These are phyloP conservation scores for Pandemis cinnamomeana DNA, from an alignment of 2,888 invertebrate species.

Conservation along the genomic window DNA sequence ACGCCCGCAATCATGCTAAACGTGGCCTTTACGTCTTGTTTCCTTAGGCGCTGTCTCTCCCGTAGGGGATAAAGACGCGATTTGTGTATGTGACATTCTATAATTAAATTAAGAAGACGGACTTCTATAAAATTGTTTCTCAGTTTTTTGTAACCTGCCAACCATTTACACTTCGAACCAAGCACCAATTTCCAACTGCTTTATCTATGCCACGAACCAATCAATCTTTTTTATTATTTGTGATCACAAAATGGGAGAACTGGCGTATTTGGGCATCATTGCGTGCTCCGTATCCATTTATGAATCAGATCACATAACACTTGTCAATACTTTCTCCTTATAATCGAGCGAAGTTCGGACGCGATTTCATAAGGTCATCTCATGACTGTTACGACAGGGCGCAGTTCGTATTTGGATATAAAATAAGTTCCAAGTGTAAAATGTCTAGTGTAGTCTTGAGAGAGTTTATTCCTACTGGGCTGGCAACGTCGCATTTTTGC, in stretches of 20 bases:
- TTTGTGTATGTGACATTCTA: too few species aligned
- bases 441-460: too few species aligned
- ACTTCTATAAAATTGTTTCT: background rate
- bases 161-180: background rate
- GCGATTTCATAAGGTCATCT: slow-evolving; percentile 49
- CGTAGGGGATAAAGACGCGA: too few species aligned
- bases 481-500: too few species aligned
- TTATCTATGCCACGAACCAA: background rate
- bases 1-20: too few species aligned
- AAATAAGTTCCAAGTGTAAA: too few species aligned
- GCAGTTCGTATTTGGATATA: background rate
- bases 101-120: too few species aligned
- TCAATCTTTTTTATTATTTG: background rate
- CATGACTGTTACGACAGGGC: background rate
- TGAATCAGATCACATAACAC: slow-evolving; percentile 64
- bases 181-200: background rate
- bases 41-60: too few species aligned
- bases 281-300: slow-evolving; percentile 68
- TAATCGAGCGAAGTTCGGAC: slow-evolving; percentile 65
- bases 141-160: background rate
- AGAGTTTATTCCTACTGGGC: too few species aligned
- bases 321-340: slow-evolving; percentile 73
- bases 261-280: slow-evolving; percentile 50
- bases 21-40: too few species aligned
- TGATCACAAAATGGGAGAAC: background rate